Percentiles rank a stretch among this genome's conserved stretches.
Conservation (phyloP, 37 sponge, comb jelly and placozoan genomes). For the Lycopodina hypogea region DNA sequence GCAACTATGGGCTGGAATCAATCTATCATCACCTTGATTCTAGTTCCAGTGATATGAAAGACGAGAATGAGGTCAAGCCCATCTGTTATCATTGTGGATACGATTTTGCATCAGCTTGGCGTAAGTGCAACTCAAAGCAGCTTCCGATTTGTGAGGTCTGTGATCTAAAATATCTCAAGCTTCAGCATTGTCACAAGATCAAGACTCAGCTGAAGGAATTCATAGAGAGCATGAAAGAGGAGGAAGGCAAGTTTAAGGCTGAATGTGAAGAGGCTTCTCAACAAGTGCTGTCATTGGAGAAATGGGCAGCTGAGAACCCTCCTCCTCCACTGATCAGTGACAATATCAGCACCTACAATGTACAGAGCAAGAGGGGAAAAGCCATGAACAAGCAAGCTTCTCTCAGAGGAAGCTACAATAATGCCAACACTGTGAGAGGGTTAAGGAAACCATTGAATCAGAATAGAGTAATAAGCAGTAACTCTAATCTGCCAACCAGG, state of each 20-base stretch:
- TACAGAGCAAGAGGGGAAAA: neutral
- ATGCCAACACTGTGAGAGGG: neutral
- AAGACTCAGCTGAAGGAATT: constrained; percentile 67
- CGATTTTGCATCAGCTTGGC: constrained; percentile 86
- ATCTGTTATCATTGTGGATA: constrained; percentile 78
- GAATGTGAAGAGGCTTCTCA: constrained; percentile 62
- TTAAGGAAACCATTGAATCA: neutral
- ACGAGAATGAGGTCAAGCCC: constrained; percentile 52
- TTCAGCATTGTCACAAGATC: constrained; percentile 68
- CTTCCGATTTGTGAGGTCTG: constrained; percentile 77
- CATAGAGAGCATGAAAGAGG: constrained; percentile 40
- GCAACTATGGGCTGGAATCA: constrained; percentile 77
- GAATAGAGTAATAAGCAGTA: neutral
- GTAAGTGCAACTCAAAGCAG: constrained; percentile 73
- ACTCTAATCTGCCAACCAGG: neutral
- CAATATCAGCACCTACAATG: neutral
- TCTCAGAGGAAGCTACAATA: too few relatives aligned
- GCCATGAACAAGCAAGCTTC: constrained; percentile 1
- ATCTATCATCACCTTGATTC: constrained; percentile 52
- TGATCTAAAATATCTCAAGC: constrained; percentile 74
- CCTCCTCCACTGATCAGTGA: constrained; percentile 20
- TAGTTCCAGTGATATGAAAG: constrained; percentile 2
- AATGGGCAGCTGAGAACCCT: neutral
- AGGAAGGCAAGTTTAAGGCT: constrained; percentile 47
- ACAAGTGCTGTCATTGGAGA: constrained; percentile 43